Base-by-base conservation (phyloP, 2,888 invertebrate species). In the Brenthis hecate region DNA sequence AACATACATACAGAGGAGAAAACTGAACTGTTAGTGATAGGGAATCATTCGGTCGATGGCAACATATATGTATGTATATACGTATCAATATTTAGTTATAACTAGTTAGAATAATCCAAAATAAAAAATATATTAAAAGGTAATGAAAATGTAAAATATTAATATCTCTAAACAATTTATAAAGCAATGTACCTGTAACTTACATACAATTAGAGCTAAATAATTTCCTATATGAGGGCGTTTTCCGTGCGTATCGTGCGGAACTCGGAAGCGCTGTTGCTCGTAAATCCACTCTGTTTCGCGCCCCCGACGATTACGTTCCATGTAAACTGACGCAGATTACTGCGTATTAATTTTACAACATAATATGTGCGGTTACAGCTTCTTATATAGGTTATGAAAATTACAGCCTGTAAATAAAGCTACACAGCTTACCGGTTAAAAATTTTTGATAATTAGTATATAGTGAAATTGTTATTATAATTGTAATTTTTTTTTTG, bases 111-210 rank as follows among this genome's bases (percentile, higher is more conserved):
- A 28, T 28, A 36, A 36, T 36, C 8, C 36, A 8, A 8, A 8
- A 36, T 36, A 36, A 36, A 8, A 36, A 36, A 8, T 6, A 36
- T 36, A 43, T 43, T 43, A 43, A 43, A 43, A 43, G 36, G 11
- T 11, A 43, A 60, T 60, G n/a, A 48, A 53, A 62, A 36, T 16
- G 36, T 62, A 32, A 53, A 66, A 64, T 51, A 56, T 60, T 63
- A 54, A 66, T 57, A 70, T 70, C 48, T 36, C 47, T 47, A 48
- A 53, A 66, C 66, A 70, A 88, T 87, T 87, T 84, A 88, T 87
- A 89, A 87, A 81, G 82, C 82, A 83, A 62, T 54, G 53, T 84
- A 84, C 83, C 83, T 87, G 86, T 85, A 85, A 82, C 36, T 23
- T 54, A 28, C 36, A 60, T 32, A 47, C 48, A 56, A 66, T 48